Conservation (phyloP, 2,888 invertebrate genomes). For the Tiliacea aurago region DNA sequence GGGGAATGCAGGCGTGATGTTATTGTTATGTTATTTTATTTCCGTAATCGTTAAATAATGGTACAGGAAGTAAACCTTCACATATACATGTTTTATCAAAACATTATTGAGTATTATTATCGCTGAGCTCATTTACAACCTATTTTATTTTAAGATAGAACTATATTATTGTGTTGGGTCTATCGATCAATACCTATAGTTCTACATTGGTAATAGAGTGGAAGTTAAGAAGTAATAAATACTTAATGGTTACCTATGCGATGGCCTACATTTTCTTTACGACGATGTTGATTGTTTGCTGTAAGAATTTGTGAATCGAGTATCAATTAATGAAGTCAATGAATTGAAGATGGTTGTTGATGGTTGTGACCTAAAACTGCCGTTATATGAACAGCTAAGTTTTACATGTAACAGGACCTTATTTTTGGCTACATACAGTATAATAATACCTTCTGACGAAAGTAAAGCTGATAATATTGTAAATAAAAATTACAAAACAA, state of each 20-base stretch:
- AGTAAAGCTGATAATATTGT: background rate
- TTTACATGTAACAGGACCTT: background rate
- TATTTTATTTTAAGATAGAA: slow-evolving; percentile 2
- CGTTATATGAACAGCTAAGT: background rate
- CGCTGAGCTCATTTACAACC: background rate
- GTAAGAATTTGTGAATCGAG: background rate
- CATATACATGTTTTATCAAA: background rate
- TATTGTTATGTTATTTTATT: no score
- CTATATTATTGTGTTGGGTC: background rate
- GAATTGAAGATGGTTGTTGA: background rate
- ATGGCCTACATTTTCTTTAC: slow-evolving; percentile 33
- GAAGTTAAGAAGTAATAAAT: slow-evolving; percentile 12
- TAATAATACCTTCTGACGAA: no score
- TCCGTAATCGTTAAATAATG: no score
- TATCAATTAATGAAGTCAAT: slow-evolving; percentile 10
- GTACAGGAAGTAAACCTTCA: background rate
- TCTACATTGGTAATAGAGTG: slow-evolving; percentile 13
- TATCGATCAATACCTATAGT: slow-evolving; percentile 6
- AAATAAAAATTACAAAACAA: no score
- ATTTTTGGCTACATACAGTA: background rate
- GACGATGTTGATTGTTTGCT: slow-evolving; percentile 1
- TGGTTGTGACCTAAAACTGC: slow-evolving; percentile 2
- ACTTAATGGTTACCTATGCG: slow-evolving; percentile 9
- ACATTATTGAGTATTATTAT: slow-evolving; percentile 2
- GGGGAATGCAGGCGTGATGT: no score